Evolutionary conservation across 2,797 vertebrate species (phyloP), one percentile per base, ranked within the genome.

Genomic region (Anisognathus igniventris): DNA sequence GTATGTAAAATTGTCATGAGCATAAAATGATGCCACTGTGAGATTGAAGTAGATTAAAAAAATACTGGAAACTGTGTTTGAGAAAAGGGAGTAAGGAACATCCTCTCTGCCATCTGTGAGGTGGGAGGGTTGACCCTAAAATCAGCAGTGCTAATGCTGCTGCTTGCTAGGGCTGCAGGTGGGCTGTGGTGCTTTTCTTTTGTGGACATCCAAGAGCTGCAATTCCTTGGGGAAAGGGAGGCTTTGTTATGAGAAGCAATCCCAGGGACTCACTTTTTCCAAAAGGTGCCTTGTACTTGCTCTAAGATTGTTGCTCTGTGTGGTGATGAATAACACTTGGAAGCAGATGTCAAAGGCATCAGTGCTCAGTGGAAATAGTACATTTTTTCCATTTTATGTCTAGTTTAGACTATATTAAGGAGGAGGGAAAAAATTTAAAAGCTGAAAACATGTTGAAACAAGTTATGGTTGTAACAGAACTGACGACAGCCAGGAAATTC

Each of bases 291-390:
- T 96, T 97, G 90, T 95, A 78, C 88, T 98, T 28, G 68, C 94
- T 95, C 89, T 93, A 90, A n/a, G 91, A 97, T 97, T 96, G 90
- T 97, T 97, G 92, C 77, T 22, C 97, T 94, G 75, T 24, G 75
- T 74, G 86, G 90, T 94, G 95, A 97, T 98, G 97, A 97, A 96
- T 97, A 98, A 98, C 93, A 91, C 96, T 98, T 98, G 97, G 97
- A 97, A 98, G 92, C 94, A 97, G 96, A 97, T 97, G 93, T 97
- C 97, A 96, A 96, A 97, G 88, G 94, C 95, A 94, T 96, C 95
- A 96, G 86, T 85, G 64, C 93, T 97, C 88, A 91, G 93, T 96
- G 96, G 95, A 97, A 98, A 97, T 91, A 91, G 60, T 96, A 96
- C 95, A 88, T 96, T 93, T 96, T 98, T 98, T 96, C 96, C 97